Conservation (phyloP, 1,140 invertebrate genomes). For the Meloidogyne hapla region DNA sequence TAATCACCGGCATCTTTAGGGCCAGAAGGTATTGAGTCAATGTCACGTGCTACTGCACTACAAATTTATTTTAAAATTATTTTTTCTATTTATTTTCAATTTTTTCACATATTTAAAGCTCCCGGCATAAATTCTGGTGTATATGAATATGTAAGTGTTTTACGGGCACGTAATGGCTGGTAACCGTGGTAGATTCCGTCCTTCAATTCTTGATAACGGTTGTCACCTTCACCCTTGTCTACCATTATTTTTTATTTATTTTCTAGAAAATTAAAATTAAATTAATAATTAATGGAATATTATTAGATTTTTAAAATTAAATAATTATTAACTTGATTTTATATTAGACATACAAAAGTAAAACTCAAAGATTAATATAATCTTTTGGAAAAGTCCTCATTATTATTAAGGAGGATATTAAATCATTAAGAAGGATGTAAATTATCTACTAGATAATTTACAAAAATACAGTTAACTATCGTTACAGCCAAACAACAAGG, state of each 20-base stretch:
- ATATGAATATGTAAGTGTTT: conserved; percentile 17
- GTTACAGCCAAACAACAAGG: too few relatives aligned
- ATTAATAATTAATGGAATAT: neutral
- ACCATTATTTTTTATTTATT: conserved; percentile 21
- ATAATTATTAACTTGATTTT: too few relatives aligned
- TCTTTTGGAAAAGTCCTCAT: too few relatives aligned
- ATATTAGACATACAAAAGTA: too few relatives aligned
- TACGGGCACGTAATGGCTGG: conserved; percentile 24
- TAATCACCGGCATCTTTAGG: conserved; percentile 26
- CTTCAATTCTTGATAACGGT: conserved; percentile 31
- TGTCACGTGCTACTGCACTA: conserved; percentile 28
- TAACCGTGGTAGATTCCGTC: conserved; percentile 33
- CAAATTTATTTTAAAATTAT: neutral
- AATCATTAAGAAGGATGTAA: too few relatives aligned
- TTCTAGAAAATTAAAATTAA: neutral
- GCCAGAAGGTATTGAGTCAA: conserved; percentile 33
- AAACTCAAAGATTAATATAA: too few relatives aligned
- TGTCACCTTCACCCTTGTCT: conserved; percentile 29
- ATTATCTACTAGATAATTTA: too few relatives aligned
- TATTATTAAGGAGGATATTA: too few relatives aligned
- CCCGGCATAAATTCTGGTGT: conserved; percentile 31
- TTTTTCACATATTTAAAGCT: conserved; percentile 30
- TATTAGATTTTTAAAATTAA: too few relatives aligned
- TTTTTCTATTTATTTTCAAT: neutral
- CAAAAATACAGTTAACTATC: too few relatives aligned